Base-by-base conservation (phyloP, 2,888 invertebrate genomes). In the Lutraria lutraria region DNA sequence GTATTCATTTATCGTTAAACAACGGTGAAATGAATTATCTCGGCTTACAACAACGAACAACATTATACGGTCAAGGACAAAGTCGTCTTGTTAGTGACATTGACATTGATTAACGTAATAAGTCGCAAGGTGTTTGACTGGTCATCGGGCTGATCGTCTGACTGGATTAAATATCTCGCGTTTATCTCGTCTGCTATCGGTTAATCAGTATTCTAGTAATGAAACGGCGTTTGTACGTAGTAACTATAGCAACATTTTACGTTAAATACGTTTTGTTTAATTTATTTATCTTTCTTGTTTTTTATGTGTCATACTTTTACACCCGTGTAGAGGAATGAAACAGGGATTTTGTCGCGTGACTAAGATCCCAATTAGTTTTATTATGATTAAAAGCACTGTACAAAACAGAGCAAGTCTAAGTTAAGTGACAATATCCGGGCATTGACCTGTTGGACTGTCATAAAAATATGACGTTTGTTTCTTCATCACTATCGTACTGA, bases 181-280 rank as follows among this genome's bases (percentile, higher is more conserved):
- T 31, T 34, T 31, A 31, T 76, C 29, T 34, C 31, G 76, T 76
- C 34, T 76, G 76, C 76, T 31, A 76, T 76, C 76, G 31, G 76
- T 31, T 76, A 76, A 76, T 76, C 34, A 76, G 34, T 19, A 34
- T 76, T 25, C 76, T 15, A 34, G 34, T 76, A 76, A 31, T 76
- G 76, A 76, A 76, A 76, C 13, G 34, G 13, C 19, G 34, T 31
- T 76, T 34, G 76, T 76, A 31, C 31, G 76, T 31, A 76, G 76
- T 13, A 16, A 34, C 76, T 19, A 31, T 76, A 25, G 31, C 31
- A 76, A 76, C 19, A 0, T 1, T 34, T 31, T 76, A 76, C 76
- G 31, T 34, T 76, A 19, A 76, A 31, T 34, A 3, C 15, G 34
- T 76, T 31, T 19, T 76, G 29, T 19, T 16, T 76, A 15, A 76